phyloP scores from a whole-genome alignment of 2,797 vertebrate genomes.

The Sebastiscus albofasciatus region DNA sequence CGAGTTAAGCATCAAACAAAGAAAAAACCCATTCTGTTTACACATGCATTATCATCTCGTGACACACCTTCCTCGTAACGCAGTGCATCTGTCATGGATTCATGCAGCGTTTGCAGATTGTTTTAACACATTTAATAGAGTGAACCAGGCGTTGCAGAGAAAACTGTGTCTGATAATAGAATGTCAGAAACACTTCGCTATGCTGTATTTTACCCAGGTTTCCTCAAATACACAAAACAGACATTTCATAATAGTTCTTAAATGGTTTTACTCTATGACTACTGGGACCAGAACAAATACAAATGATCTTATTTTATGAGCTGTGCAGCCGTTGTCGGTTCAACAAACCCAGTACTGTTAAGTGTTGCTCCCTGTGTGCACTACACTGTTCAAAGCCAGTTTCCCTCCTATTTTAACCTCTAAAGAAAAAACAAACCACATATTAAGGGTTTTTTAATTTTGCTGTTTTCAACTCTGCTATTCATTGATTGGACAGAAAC shows the following conservation, averaged over 20 bases:
- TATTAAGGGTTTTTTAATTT: constrained; percentile 13
- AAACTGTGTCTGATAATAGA: constrained; percentile 6
- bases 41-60: neutral
- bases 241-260: neutral
- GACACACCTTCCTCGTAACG: neutral
- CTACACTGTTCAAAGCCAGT: neutral
- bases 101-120: neutral
- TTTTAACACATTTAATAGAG: constrained; percentile 15
- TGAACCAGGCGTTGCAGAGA: neutral
- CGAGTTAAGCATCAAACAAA: neutral
- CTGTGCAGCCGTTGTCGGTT: neutral
- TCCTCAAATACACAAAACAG: neutral
- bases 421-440: neutral
- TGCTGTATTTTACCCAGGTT: neutral
- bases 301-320: neutral
- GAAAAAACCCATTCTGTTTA: neutral
- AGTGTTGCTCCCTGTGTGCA: neutral
- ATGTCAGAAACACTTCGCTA: neutral
- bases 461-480: neutral
- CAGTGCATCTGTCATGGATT: constrained; percentile 5
- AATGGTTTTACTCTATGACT: neutral
- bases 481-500: constrained; percentile 25
- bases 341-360: neutral
- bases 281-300: neutral
- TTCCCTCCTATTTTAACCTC: constrained; percentile 1